Evolutionary conservation across 2,113 vertebrate genomes (phyloP), one percentile per base, ranked within the genome.

Genomic region (Oxyura jamaicensis): DNA sequence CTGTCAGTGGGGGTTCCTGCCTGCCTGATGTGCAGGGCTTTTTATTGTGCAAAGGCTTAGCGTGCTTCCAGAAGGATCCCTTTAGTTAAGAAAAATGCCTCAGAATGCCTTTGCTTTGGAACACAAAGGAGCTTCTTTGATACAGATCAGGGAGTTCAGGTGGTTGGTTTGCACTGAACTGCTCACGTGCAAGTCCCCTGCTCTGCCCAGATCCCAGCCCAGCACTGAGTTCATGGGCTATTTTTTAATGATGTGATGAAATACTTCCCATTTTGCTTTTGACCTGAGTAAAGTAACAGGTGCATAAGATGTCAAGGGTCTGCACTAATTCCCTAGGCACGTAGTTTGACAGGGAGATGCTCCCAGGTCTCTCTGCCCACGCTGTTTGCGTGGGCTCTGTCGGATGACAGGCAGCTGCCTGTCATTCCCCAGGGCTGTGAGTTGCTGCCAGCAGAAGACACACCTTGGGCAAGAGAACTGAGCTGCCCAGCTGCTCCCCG

Each of bases 11-110:
- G 83, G 59, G 84, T 90, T 93, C 71, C 88, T 41, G 80, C 56
- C 82, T 41, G 25, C 50, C 55, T 44, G 67, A 53, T 44, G 14
- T 3, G 4, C 39, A 36, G 55, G 72, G 69, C 52, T 60, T 77
- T 28, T 25, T 86, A 95, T 86, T 95, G 80, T 36, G 86, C 60
- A 79, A 62, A 77, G 69, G 42, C 39, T 26, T 33, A 31, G 16
- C 28, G 72, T 25, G 50, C 66, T 94, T 96, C 90, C 88, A 79
- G 86, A 93, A 92, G 36, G 74, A 81, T 76, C 62, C 42, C 26
- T 69, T 50, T 17, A 23, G 41, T 76, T 23, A 66, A 36, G 55
- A 83, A 39, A 39, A 85, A 25, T 55, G 19, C 65, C 41, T 89
- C 58, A 46, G 44, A 48, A 50, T 2, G 36, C 25, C 42, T 28